Evolutionary conservation across 2,888 invertebrate species (phyloP).

Genomic region (Platynereis dumerilii): DNA sequence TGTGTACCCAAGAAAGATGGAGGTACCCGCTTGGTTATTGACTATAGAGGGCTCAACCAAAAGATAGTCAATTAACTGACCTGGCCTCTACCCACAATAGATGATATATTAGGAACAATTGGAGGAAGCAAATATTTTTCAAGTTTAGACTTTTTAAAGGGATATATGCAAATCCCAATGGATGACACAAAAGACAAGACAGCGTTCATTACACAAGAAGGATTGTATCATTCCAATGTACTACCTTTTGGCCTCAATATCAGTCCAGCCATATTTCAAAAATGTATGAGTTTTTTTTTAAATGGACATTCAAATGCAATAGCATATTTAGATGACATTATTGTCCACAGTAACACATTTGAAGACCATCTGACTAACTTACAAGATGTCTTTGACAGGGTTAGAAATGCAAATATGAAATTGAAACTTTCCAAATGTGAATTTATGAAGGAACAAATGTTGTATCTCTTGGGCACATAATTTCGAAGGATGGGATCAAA

Average conservation of each 20-base stretch:
- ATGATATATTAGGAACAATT: background rate
- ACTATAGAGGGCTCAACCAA: too few species aligned
- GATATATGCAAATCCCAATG: background rate
- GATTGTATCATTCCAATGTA: background rate
- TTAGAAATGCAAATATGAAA: background rate
- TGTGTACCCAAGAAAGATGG: too few species aligned
- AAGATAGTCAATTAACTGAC: too few species aligned
- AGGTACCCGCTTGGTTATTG: too few species aligned
- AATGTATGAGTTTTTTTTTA: background rate
- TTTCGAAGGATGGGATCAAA: too few species aligned
- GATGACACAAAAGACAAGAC: background rate
- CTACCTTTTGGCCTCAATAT: background rate
- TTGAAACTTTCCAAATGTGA: background rate
- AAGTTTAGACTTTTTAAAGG: background rate
- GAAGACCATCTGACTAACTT: constrained; percentile 9
- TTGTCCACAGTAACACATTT: constrained; percentile 5
- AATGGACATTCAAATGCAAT: background rate
- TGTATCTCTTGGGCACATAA: too few species aligned
- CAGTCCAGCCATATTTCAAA: background rate
- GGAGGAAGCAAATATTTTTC: background rate
- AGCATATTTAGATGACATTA: constrained; percentile 13
- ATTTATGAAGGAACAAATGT: background rate
- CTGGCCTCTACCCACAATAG: constrained; percentile 1
- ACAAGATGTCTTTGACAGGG: background rate
- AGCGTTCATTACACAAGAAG: background rate